Conservation (phyloP, 2,888 invertebrate species). For the Nephrotoma appendiculata region DNA sequence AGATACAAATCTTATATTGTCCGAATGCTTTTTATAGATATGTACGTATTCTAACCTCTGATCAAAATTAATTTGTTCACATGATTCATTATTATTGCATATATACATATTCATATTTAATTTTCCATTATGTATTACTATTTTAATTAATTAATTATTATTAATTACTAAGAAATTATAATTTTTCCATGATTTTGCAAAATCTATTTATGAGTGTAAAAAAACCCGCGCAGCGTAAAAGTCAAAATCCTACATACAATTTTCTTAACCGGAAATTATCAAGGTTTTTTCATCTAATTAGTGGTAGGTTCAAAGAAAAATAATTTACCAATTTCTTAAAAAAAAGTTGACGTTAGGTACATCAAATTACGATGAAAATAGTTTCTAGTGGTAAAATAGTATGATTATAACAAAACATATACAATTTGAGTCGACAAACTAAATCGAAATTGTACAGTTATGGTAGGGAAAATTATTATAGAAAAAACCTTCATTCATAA, state of each 20-base stretch:
- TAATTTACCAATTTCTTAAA: not conserved
- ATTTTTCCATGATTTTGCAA: not conserved
- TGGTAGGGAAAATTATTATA: not conserved
- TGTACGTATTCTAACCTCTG: not conserved
- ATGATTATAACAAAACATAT: not conserved
- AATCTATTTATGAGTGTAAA: not conserved
- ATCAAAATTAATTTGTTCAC: not conserved
- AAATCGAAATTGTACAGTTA: not conserved
- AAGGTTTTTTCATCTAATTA: not conserved
- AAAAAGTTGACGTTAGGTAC: not conserved
- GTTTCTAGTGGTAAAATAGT: not conserved
- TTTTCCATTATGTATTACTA: not conserved
- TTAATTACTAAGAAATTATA: not conserved
- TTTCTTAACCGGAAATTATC: not conserved
- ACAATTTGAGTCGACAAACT: not conserved
- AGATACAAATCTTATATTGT: not conserved
- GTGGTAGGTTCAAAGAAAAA: not conserved
- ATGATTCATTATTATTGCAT: not conserved
- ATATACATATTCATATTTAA: not conserved
- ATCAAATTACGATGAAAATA: not conserved
- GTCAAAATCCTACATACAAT: not conserved
- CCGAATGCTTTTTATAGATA: not conserved
- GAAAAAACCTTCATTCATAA: not conserved
- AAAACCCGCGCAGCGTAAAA: not conserved
- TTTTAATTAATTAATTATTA: not conserved